phyloP scores from a whole-genome alignment of 2,113 vertebrate genomes.

The Toxotes jaculatrix region DNA sequence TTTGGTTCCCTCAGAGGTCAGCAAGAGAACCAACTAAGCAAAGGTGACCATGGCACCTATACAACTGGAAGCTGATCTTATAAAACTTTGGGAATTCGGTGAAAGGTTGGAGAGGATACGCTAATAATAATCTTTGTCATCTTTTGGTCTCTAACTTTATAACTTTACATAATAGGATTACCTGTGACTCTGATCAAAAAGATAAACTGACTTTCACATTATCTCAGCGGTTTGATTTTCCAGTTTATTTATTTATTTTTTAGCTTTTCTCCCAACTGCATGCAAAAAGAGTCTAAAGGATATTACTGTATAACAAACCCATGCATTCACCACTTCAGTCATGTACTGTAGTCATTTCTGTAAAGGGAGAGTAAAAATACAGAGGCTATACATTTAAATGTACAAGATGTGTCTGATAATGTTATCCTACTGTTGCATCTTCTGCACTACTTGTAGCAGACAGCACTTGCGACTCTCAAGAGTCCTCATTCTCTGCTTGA shows the following conservation, averaged over 20 bases:
- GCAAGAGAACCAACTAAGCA: background rate
- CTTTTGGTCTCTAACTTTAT: background rate
- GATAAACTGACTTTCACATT: background rate
- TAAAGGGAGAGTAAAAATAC: background rate
- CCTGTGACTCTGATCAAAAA: background rate
- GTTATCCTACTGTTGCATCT: constrained; percentile 45
- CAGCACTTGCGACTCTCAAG: constrained; percentile 63
- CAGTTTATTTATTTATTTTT: too few species aligned
- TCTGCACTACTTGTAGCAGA: constrained; percentile 45
- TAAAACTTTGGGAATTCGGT: background rate
- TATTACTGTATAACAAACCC: background rate
- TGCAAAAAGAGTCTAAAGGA: background rate
- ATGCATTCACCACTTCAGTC: background rate
- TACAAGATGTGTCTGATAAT: constrained; percentile 19
- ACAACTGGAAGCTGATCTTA: background rate
- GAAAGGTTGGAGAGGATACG: background rate
- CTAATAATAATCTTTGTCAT: background rate
- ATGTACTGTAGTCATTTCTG: background rate
- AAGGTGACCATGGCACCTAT: background rate
- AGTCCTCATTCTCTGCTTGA: constrained; percentile 70
- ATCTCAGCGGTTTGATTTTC: background rate
- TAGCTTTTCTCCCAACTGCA: too few species aligned
- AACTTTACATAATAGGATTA: background rate
- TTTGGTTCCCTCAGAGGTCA: background rate
- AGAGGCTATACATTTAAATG: constrained; percentile 36